phyloP scores from a whole-genome alignment of 1,140 invertebrate species.

The Neuroterus valhalla region DNA sequence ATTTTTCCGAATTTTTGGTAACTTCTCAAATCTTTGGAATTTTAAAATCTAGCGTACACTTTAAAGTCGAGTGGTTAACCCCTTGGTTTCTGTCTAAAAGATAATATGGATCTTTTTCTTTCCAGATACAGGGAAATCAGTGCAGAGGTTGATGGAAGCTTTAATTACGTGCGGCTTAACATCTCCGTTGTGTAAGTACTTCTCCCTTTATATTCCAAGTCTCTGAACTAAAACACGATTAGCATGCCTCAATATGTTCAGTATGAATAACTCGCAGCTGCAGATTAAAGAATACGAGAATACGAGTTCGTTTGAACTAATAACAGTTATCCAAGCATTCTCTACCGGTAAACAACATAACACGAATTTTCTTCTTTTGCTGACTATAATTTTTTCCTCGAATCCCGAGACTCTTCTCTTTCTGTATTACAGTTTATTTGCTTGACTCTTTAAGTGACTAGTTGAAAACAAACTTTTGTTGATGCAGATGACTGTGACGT shows the following conservation, averaged over 20 bases:
- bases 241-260: neutral
- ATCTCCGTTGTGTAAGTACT: slow-evolving; percentile 67
- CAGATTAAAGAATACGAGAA: slow-evolving; percentile 58
- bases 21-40: too few species aligned
- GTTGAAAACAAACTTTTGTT: neutral
- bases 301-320: slow-evolving; percentile 41
- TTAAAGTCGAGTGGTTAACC: too few species aligned
- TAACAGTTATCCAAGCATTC: slow-evolving; percentile 55
- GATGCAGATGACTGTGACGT: slow-evolving; percentile 62
- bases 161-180: slow-evolving; percentile 71
- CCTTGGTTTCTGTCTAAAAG: too few species aligned
- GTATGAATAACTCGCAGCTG: slow-evolving; percentile 58
- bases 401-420: too few species aligned
- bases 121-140: slow-evolving; percentile 69
- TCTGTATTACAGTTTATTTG: neutral
- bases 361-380: neutral
- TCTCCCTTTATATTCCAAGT: slow-evolving; percentile 37
- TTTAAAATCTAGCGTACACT: too few species aligned
- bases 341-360: slow-evolving; percentile 38
- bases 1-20: too few species aligned
- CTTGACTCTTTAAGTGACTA: slow-evolving; percentile 28
- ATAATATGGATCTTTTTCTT: slow-evolving; percentile 33
- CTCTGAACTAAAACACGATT: slow-evolving; percentile 1
- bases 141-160: slow-evolving; percentile 68
- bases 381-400: slow-evolving; percentile 5